A percentile compares a stretch with the other conserved stretches of the same genome.
Conservation (phyloP, 2,113 vertebrate species). For the Anguilla japonica region DNA sequence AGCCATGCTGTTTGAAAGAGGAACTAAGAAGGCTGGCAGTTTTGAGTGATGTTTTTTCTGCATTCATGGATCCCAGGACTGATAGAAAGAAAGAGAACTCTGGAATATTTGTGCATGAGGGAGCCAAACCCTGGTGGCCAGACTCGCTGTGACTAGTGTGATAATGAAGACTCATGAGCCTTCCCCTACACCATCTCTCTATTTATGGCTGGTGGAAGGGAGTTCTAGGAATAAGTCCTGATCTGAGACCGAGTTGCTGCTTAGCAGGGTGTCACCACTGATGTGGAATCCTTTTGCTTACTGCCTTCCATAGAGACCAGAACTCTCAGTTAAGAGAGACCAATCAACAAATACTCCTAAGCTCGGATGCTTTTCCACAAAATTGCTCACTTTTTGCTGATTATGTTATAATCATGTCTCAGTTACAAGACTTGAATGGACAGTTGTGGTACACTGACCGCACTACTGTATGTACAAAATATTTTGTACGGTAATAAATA, state of each 20-base stretch:
- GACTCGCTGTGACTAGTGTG: neutral
- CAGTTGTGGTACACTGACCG: too few species aligned
- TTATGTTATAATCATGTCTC: neutral
- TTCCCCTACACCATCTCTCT: neutral
- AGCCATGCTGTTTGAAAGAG: neutral
- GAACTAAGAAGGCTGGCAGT: too few species aligned
- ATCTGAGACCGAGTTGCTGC: neutral
- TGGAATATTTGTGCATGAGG: neutral
- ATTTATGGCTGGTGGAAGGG: neutral
- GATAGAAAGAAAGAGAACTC: neutral
- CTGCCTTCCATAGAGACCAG: neutral
- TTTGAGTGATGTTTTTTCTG: neutral
- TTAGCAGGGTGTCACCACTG: neutral
- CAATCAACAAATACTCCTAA: neutral
- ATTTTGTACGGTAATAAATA: too few species aligned
- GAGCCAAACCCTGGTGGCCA: neutral
- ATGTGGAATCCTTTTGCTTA: neutral
- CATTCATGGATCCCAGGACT: neutral
- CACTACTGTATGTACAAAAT: too few species aligned
- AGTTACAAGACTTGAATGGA: too few species aligned
- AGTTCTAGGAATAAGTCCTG: neutral
- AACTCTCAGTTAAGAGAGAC: neutral
- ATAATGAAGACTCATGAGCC: neutral
- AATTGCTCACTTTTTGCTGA: neutral
- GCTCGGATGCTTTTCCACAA: neutral